These are phyloP conservation scores for Rhingia campestris DNA, from an alignment of 2,888 invertebrate genomes.

Conservation along the genomic window DNA sequence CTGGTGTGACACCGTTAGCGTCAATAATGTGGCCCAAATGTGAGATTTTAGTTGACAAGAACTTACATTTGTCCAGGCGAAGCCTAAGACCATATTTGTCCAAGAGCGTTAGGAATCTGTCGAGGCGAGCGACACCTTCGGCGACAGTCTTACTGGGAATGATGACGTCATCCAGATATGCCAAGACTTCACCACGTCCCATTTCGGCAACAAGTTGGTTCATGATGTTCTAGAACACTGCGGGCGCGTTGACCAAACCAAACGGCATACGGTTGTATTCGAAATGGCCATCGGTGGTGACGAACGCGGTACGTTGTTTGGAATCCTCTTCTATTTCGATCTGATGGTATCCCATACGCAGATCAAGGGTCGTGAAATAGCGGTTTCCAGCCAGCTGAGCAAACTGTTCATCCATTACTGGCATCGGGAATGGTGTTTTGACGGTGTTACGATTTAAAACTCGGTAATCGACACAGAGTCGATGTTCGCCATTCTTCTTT, in stretches of 20 bases:
- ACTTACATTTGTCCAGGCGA: no score
- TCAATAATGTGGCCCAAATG: not conserved
- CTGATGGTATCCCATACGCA: conserved; percentile 66
- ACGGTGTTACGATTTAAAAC: conserved; percentile 4
- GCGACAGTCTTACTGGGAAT: conserved; percentile 45
- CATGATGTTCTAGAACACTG: conserved; percentile 59
- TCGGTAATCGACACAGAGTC: conserved; percentile 22
- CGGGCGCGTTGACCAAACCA: conserved; percentile 63
- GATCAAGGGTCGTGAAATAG: conserved; percentile 29
- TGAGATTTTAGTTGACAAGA: no score
- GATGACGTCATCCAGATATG: conserved; percentile 67
- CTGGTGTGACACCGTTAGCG: not conserved
- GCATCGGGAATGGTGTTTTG: conserved; percentile 18
- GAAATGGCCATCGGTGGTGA: conserved; percentile 48
- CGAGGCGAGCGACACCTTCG: conserved; percentile 2
- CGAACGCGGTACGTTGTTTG: conserved; percentile 13
- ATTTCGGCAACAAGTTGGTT: conserved; percentile 32
- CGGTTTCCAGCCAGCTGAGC: not conserved
- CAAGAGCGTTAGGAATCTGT: conserved; percentile 25
- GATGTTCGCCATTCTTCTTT: conserved; percentile 16
- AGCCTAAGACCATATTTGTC: not conserved
- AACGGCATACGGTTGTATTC: conserved; percentile 68
- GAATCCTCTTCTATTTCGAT: conserved; percentile 31
- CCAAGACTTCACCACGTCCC: not conserved
- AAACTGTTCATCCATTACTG: conserved; percentile 2